These are phyloP conservation scores for Tortricodes alternella DNA, from an alignment of 2,888 invertebrate genomes.

Conservation along the genomic window DNA sequence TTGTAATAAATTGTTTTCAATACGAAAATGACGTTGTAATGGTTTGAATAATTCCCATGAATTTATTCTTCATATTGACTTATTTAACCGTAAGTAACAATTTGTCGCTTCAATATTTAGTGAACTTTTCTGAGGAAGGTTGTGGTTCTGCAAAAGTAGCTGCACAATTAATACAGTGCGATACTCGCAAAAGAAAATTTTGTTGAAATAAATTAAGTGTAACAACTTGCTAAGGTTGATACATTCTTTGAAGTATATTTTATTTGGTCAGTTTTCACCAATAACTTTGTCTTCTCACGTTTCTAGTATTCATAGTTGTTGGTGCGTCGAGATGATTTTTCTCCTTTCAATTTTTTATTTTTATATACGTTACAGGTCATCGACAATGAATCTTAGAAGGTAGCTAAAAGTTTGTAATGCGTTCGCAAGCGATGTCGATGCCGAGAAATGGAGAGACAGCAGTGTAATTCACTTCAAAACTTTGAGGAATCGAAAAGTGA, in stretches of 20 bases:
- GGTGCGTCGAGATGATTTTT: slow-evolving; percentile 54
- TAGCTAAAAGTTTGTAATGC: slow-evolving; percentile 71
- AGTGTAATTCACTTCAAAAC: slow-evolving; percentile 79
- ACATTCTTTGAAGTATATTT: slow-evolving; percentile 10
- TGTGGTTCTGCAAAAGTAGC: slow-evolving; percentile 79
- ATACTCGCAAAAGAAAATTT: slow-evolving; percentile 69
- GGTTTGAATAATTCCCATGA: slow-evolving; percentile 50
- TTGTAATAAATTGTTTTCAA: slow-evolving; percentile 69
- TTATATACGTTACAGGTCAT: slow-evolving; percentile 72
- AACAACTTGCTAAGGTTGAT: slow-evolving; percentile 36
- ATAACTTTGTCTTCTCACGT: slow-evolving; percentile 42
- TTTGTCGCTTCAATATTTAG: slow-evolving; percentile 59
- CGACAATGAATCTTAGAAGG: slow-evolving; percentile 65
- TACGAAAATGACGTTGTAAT: slow-evolving; percentile 56
- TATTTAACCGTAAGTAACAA: slow-evolving; percentile 58
- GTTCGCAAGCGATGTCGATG: slow-evolving; percentile 57
- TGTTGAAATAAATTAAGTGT: slow-evolving; percentile 43
- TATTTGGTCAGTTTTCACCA: slow-evolving; percentile 34
- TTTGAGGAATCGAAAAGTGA: slow-evolving; percentile 77
- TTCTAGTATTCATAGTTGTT: slow-evolving; percentile 40
- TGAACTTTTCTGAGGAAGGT: slow-evolving; percentile 78
- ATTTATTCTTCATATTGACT: slow-evolving; percentile 47
- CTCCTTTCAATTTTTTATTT: slow-evolving; percentile 70
- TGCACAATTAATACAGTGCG: slow-evolving; percentile 75
- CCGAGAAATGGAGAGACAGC: slow-evolving; percentile 78